Percentiles rank a stretch among this genome's conserved stretches.
Evolutionary conservation across 2,113 vertebrate species (phyloP).

Genomic region (zebrafish (Danio rerio)): GRCz12tu NC_133199.1:15533501-15534000

Average conservation of each 20-base stretch:
- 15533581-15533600: slow-evolving; percentile 65
- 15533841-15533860: too few species aligned
- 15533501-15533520: slow-evolving; percentile 33
- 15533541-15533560: slow-evolving; percentile 60
- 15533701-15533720: neutral
- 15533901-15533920: slow-evolving; percentile 53
- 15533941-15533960: slow-evolving; percentile 52
- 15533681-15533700: slow-evolving; percentile 25
- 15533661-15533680: slow-evolving; percentile 15
- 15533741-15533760: slow-evolving; percentile 33
- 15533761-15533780: slow-evolving; percentile 39
- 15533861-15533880: slow-evolving; percentile 35
- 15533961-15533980: slow-evolving; percentile 55
- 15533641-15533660: slow-evolving; percentile 53
- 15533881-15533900: slow-evolving; percentile 39
- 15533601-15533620: slow-evolving; percentile 42
- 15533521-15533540: slow-evolving; percentile 37
- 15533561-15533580: slow-evolving; percentile 44
- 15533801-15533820: slow-evolving; percentile 1
- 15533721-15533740: neutral
- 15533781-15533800: slow-evolving; percentile 15
- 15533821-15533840: slow-evolving; percentile 52
- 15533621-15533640: slow-evolving; percentile 61
- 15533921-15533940: slow-evolving; percentile 64
- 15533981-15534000: slow-evolving; percentile 55